Evolutionary conservation across 2,113 vertebrate species (phyloP).

Genomic region (Mobula birostris): DNA sequence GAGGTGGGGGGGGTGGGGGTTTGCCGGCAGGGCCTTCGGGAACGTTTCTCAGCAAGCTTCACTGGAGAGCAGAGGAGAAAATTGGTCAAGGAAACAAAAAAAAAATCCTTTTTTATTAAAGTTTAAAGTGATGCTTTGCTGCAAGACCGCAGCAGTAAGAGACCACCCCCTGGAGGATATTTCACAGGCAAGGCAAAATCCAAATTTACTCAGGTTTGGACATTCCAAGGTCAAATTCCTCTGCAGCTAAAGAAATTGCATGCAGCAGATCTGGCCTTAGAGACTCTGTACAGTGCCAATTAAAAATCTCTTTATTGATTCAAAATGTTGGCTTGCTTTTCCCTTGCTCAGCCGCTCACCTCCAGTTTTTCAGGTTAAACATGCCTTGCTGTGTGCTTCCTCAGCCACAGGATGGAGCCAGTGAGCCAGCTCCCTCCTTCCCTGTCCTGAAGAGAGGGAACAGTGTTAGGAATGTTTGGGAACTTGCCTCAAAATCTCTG

Average conservation of each 20-base stretch:
- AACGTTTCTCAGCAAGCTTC: neutral
- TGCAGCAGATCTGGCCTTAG: neutral
- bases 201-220: constrained; percentile 2
- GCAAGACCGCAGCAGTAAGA: neutral
- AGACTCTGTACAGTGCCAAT: neutral
- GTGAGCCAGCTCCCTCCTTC: neutral
- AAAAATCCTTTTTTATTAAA: neutral
- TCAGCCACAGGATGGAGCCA: constrained; percentile 8
- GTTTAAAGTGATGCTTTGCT: neutral
- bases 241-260: neutral
- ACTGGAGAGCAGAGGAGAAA: neutral
- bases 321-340: neutral
- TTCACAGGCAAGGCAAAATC: neutral
- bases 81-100: neutral
- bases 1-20: neutral
- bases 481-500: no score
- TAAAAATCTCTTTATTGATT: constrained; percentile 19
- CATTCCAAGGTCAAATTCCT: constrained; percentile 15
- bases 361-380: neutral
- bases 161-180: neutral
- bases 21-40: neutral
- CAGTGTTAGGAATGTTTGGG: no score
- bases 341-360: neutral
- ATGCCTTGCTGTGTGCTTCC: neutral
- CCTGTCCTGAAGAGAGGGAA: no score